Conservation (phyloP, 2,888 invertebrate species). For the Mythimna vitellina region DNA sequence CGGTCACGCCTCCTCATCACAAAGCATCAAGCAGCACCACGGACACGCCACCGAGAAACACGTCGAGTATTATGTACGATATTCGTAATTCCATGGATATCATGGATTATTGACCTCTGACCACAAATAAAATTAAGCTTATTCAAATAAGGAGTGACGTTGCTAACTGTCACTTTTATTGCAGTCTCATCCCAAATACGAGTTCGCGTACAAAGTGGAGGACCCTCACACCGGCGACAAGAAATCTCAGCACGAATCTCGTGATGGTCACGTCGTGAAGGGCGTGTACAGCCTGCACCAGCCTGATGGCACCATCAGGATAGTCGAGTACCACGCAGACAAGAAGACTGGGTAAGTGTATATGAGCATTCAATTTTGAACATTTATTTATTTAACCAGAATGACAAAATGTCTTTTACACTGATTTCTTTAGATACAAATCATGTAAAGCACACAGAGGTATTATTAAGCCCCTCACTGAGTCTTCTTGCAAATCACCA, state of each 20-base stretch:
- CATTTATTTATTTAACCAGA: no score
- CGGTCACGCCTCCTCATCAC: slow-evolving; percentile 72
- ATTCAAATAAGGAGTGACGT: neutral
- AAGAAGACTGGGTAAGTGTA: slow-evolving; percentile 68
- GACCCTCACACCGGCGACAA: slow-evolving; percentile 86
- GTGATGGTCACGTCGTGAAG: slow-evolving; percentile 89
- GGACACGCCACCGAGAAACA: slow-evolving; percentile 62
- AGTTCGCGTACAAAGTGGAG: slow-evolving; percentile 83
- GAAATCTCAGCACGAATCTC: slow-evolving; percentile 83
- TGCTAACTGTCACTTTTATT: neutral
- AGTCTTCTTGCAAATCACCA: no score
- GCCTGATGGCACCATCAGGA: slow-evolving; percentile 86
- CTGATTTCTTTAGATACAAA: no score
- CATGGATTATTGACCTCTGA: neutral
- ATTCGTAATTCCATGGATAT: neutral
- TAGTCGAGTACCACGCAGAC: slow-evolving; percentile 87
- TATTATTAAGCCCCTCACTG: no score
- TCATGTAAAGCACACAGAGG: no score
- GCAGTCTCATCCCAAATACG: slow-evolving; percentile 68
- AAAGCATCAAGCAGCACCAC: slow-evolving; percentile 73
- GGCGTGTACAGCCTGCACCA: slow-evolving; percentile 89
- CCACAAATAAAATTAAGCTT: neutral
- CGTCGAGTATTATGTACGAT: slow-evolving; percentile 55
- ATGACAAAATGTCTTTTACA: no score
- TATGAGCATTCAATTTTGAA: neutral